Percentiles rank a stretch among this genome's conserved stretches.
These are phyloP conservation scores for Brienomyrus brachyistius DNA, from an alignment of 2,113 vertebrate genomes.

Conservation along the genomic window DNA sequence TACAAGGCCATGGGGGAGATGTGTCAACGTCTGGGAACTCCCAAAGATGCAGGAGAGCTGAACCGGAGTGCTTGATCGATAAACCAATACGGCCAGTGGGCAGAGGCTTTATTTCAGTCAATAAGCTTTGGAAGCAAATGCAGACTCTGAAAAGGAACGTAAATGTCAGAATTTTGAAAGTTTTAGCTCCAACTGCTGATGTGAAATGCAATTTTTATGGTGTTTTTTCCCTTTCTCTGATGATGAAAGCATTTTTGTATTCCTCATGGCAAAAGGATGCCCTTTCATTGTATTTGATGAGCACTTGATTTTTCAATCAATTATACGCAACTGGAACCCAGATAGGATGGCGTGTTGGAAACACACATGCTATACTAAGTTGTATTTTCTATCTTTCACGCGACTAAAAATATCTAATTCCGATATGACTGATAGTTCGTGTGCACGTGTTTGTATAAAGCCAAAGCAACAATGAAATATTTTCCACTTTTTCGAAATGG, in stretches of 20 bases:
- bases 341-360: neutral
- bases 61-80: conserved; percentile 19
- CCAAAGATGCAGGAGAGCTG: conserved; percentile 10
- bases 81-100: conserved; percentile 11
- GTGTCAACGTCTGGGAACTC: neutral
- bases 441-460: neutral
- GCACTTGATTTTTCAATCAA: neutral
- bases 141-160: conserved; percentile 10
- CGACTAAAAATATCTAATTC: neutral
- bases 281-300: neutral
- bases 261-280: neutral
- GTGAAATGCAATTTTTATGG: neutral
- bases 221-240: neutral
- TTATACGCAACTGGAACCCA: neutral
- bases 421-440: neutral
- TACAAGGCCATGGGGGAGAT: neutral
- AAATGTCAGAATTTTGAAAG: neutral
- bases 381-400: neutral
- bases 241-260: neutral
- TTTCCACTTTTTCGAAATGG: neutral
- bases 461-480: neutral
- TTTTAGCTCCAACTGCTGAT: neutral
- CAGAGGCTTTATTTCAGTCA: conserved; percentile 16
- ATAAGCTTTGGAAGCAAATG: conserved; percentile 10
- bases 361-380: neutral